Conservation (phyloP, 2,888 invertebrate genomes). For the Petrophora chlorosata region DNA sequence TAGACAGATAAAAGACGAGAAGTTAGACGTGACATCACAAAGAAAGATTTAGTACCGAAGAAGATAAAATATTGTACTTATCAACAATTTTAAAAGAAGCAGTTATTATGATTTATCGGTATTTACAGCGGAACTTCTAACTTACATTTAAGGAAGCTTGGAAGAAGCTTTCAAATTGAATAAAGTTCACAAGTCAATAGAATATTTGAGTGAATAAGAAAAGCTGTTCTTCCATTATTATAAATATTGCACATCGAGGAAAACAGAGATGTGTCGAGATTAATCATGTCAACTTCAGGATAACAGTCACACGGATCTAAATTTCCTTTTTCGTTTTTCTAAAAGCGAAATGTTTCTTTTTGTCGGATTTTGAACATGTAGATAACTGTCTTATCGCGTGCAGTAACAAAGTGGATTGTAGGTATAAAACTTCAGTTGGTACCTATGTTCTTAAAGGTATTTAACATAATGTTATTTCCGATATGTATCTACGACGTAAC, state of each 20-base stretch:
- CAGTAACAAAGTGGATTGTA: no score
- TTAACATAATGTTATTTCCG: no score
- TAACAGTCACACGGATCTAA: slow-evolving; percentile 7
- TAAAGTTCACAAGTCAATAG: slow-evolving; percentile 2
- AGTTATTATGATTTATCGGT: slow-evolving; percentile 10
- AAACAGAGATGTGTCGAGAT: slow-evolving; percentile 4
- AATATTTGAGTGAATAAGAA: neutral
- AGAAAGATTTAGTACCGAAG: slow-evolving; percentile 13
- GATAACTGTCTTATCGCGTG: neutral
- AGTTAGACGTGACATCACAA: slow-evolving; percentile 10
- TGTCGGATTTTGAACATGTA: neutral
- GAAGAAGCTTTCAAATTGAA: slow-evolving; percentile 9
- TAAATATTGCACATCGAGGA: neutral
- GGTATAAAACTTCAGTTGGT: no score
- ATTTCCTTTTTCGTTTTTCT: slow-evolving; percentile 2
- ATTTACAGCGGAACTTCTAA: slow-evolving; percentile 20
- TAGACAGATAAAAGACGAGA: slow-evolving; percentile 15
- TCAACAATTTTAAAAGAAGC: slow-evolving; percentile 10
- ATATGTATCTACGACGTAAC: no score
- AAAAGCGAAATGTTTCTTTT: neutral
- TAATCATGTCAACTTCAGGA: slow-evolving; percentile 7
- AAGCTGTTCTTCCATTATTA: neutral
- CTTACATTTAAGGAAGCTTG: slow-evolving; percentile 8
- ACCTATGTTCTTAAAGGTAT: no score
- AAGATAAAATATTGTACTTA: slow-evolving; percentile 14